Evolutionary conservation across 2,113 vertebrate genomes (phyloP), one percentile per base, ranked within the genome.

Genomic region (Mirounga angustirostris): DNA sequence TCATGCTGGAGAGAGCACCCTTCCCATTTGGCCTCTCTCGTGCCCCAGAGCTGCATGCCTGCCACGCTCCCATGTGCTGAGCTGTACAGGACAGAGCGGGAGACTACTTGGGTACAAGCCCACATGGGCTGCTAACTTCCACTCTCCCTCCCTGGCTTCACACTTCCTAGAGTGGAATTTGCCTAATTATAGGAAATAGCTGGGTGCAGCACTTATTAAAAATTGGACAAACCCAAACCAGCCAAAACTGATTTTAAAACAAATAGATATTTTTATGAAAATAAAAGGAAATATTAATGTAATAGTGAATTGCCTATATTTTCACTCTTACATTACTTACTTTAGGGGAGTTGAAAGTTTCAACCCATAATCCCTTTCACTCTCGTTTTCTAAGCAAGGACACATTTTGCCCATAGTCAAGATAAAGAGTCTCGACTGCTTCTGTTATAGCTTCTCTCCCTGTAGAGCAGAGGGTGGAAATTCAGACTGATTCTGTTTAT

Each of bases 211-310:
- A 40, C 82, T 94, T 82, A 71, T 86, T 59, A 84, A 94, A 81
- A 84, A 52, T 5, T 46, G 22, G 36, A 63, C 30, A 56, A 87
- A 90, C 10, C 1, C 22, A 79, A 93, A 85, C 12, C 14, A 82
- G 54, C 28, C 18, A 61, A 95, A 93, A 36, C 1, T 71, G 36
- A 96, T 0, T 88, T 97, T 89, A 71, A 59, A 91, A 83, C 18
- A 74, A 76, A 52, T 40, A 56, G 19, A 76, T 19, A 50, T 69
- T 40, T 63, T 69, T 54, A 58, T 93, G 52, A 73, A 85, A 58
- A 58, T 81, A 74, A 61, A 58, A n/a, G 5, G 89, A 96, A 89
- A 78, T 67, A 56, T 46, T 87, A 69, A 52, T 80, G 40, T 91
- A 24, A 91, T 73, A 46, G 19, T 40, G 24, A 89, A 74, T 94